Conservation (phyloP, 2,113 vertebrate genomes). For the Salvelinus alpinus region DNA sequence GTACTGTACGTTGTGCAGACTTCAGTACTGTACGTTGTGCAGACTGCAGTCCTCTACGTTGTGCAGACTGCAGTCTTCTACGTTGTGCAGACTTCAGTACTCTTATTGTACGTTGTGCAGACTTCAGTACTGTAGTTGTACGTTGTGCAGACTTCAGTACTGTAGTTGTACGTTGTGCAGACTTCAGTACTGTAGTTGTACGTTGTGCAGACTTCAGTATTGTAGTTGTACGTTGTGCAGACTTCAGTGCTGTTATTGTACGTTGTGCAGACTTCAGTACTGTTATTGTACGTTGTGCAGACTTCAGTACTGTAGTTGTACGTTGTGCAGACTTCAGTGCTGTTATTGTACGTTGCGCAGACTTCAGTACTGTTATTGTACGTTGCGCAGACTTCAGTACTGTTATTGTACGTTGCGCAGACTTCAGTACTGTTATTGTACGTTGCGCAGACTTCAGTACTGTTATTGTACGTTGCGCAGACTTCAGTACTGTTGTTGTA, state of each 20-base stretch:
- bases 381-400: too few relatives aligned
- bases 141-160: too few relatives aligned
- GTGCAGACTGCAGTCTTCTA: background rate
- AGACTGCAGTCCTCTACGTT: background rate
- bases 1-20: background rate
- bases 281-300: slow-evolving; percentile 7
- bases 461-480: slow-evolving; percentile 7
- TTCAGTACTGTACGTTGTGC: background rate
- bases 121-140: background rate
- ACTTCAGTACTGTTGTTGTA: slow-evolving; percentile 1
- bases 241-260: background rate
- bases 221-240: too few relatives aligned
- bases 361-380: too few relatives aligned
- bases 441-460: background rate
- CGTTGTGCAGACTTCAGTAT: background rate
- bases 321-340: background rate
- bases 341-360: background rate
- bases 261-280: background rate
- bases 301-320: background rate
- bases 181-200: background rate
- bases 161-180: too few relatives aligned
- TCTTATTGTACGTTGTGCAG: slow-evolving; percentile 7
- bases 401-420: background rate
- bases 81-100: background rate
- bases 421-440: background rate